Conservation (phyloP, 2,797 vertebrate genomes). For the Valencia hispanica region DNA sequence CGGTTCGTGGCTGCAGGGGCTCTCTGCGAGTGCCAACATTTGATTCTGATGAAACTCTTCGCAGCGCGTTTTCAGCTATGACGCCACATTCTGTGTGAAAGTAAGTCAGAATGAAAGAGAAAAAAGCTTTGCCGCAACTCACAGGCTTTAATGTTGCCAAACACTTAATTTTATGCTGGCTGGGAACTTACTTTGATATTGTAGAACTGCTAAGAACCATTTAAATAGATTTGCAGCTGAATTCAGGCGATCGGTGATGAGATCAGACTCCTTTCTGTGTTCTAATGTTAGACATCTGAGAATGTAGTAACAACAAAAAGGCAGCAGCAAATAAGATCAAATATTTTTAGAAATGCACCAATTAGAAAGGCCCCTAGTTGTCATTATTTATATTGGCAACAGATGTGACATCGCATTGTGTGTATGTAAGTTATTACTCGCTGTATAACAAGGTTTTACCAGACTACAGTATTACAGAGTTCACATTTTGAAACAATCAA, state of each 20-base stretch:
- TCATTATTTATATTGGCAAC: background rate
- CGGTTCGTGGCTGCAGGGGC: slow-evolving; percentile 22
- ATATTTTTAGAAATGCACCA: background rate
- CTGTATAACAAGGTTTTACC: background rate
- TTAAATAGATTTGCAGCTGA: background rate
- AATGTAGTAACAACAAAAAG: background rate
- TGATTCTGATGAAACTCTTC: slow-evolving; percentile 7
- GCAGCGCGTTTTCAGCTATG: slow-evolving; percentile 2
- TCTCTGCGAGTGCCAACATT: background rate
- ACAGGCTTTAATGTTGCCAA: background rate
- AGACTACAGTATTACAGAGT: background rate
- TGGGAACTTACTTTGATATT: background rate
- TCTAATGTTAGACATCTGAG: background rate
- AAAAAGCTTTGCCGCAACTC: background rate
- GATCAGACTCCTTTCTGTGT: background rate
- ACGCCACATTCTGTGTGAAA: background rate
- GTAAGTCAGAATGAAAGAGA: background rate
- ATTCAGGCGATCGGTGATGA: background rate
- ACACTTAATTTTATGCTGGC: background rate
- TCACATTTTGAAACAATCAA: background rate
- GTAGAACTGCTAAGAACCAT: background rate
- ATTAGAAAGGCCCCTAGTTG: background rate
- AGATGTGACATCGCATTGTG: background rate
- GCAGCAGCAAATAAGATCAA: background rate
- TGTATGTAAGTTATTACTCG: background rate